Evolutionary conservation across 2,888 invertebrate species (phyloP).

Genomic region (Tupiocoris notatus): DNA sequence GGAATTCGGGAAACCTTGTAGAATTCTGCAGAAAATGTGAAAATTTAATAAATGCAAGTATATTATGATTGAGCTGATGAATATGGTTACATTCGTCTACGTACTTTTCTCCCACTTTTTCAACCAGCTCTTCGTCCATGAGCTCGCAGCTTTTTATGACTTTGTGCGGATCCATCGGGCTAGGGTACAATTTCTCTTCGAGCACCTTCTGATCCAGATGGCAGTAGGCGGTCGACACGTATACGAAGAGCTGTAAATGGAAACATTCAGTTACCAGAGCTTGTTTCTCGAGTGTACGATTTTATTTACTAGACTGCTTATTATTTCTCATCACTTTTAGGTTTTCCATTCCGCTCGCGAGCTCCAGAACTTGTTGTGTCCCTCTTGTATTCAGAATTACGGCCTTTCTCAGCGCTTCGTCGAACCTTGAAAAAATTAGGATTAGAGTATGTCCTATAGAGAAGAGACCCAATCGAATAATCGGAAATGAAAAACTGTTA

Average conservation of each 20-base stretch:
- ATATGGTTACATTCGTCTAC: too few species aligned
- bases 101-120: constrained; percentile 67
- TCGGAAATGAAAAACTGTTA: background rate
- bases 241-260: constrained; percentile 64
- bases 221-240: constrained; percentile 90
- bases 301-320: too few species aligned
- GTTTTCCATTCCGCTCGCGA: constrained; percentile 73
- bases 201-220: constrained; percentile 77
- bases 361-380: constrained; percentile 79
- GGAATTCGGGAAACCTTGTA: constrained; percentile 81
- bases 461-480: background rate
- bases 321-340: constrained; percentile 61
- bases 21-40: constrained; percentile 57
- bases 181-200: constrained; percentile 77
- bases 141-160: constrained; percentile 65
- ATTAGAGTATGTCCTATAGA: background rate
- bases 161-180: constrained; percentile 59
- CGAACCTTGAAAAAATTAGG: constrained; percentile 66
- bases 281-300: background rate
- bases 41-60: too few species aligned
- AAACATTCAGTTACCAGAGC: constrained; percentile 1
- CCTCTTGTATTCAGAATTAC: constrained; percentile 90
- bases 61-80: too few species aligned
- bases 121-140: constrained; percentile 66
- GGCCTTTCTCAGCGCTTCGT: constrained; percentile 85